Percentiles rank a stretch among this genome's conserved stretches.
These are phyloP conservation scores for Balanococcus diminutus DNA, from an alignment of 2,888 invertebrate species.

Conservation along the genomic window DNA sequence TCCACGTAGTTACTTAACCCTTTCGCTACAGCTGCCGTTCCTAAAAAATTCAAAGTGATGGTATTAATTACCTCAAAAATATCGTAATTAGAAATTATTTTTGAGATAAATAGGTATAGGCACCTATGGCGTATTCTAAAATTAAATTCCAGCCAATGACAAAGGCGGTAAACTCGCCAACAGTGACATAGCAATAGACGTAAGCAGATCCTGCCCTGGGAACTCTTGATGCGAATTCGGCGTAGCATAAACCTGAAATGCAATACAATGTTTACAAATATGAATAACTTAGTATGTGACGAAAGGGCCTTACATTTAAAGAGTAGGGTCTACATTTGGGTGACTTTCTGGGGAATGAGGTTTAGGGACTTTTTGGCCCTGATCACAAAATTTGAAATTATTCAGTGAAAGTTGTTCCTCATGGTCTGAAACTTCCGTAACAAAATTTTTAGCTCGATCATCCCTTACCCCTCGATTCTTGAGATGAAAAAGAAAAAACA, in stretches of 20 bases:
- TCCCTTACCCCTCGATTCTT: no score
- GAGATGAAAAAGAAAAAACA: no score
- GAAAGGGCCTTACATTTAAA: no score
- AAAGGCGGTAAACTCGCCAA: slow-evolving; percentile 86
- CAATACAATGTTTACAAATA: neutral
- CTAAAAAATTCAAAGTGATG: slow-evolving; percentile 62
- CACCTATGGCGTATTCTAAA: slow-evolving; percentile 85
- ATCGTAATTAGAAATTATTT: neutral
- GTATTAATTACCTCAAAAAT: no score
- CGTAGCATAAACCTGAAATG: slow-evolving; percentile 74
- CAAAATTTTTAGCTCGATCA: no score
- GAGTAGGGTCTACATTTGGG: no score
- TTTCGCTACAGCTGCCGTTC: slow-evolving; percentile 77
- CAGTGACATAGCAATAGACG: slow-evolving; percentile 79
- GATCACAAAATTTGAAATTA: no score
- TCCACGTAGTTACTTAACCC: slow-evolving; percentile 77
- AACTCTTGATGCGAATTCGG: slow-evolving; percentile 80
- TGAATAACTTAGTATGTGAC: no score
- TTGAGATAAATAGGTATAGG: slow-evolving; percentile 51
- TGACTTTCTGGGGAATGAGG: no score
- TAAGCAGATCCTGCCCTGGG: slow-evolving; percentile 85
- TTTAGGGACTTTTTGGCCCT: no score
- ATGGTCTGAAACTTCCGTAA: no score
- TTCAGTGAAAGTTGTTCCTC: no score
- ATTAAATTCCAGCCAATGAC: slow-evolving; percentile 94